Evolutionary conservation across 2,888 invertebrate species (phyloP).

Genomic region (Matsumyia berberina): DNA sequence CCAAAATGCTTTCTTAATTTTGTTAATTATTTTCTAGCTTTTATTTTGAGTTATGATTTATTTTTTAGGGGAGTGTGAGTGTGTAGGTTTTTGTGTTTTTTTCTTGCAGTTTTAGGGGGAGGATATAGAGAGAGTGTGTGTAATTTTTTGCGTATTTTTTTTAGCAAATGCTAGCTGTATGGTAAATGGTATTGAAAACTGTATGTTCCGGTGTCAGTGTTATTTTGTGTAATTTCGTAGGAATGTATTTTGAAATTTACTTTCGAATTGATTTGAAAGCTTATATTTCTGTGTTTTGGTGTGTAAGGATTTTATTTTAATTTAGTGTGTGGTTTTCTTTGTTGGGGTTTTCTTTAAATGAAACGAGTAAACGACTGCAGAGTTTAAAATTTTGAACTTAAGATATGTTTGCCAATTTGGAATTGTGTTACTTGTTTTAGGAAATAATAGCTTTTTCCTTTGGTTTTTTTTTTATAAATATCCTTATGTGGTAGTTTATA

Average conservation of each 20-base stretch:
- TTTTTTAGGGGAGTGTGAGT: slow-evolving; percentile 34
- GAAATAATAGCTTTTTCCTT: slow-evolving; percentile 18
- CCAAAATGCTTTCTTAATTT: slow-evolving; percentile 41
- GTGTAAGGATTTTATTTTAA: slow-evolving; percentile 44
- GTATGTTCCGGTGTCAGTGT: slow-evolving; percentile 85
- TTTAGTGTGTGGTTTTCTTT: slow-evolving; percentile 20
- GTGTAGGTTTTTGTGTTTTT: slow-evolving; percentile 50
- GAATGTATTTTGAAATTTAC: slow-evolving; percentile 81
- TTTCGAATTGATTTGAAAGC: slow-evolving; percentile 61
- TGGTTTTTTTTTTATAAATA: slow-evolving; percentile 26
- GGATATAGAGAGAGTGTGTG: slow-evolving; percentile 53
- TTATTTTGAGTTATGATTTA: slow-evolving; percentile 23
- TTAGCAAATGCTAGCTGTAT: slow-evolving; percentile 83
- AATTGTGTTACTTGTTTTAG: slow-evolving; percentile 17
- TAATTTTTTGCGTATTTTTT: slow-evolving; percentile 74
- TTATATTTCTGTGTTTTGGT: slow-evolving; percentile 50
- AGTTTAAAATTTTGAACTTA: slow-evolving; percentile 44
- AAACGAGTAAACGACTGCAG: slow-evolving; percentile 4
- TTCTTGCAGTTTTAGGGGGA: slow-evolving; percentile 45
- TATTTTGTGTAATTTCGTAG: slow-evolving; percentile 80
- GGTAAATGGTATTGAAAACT: slow-evolving; percentile 84
- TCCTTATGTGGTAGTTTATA: slow-evolving; percentile 48
- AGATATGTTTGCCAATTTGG: slow-evolving; percentile 35
- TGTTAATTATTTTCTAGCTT: slow-evolving; percentile 21
- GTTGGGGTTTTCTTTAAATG: slow-evolving; percentile 5